Base-by-base conservation (phyloP, 2,113 vertebrate genomes). In the Melanotaenia duboulayi region DNA sequence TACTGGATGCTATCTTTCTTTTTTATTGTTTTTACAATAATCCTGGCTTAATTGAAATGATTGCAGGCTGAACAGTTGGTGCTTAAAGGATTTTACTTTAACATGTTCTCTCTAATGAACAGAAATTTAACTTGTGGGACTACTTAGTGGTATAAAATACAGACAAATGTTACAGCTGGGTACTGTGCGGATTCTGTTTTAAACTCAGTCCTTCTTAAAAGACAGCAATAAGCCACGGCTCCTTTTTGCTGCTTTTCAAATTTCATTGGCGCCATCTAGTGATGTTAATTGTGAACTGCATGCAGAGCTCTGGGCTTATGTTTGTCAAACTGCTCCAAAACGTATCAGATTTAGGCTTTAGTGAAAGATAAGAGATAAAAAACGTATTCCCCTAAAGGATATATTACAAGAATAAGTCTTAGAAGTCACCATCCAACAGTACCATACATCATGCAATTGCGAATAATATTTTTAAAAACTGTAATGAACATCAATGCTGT, bases 261-360 rank as follows among this genome's bases (percentile, higher is more conserved):
- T 42, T 28, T 59, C 59, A 42, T 55, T 42, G 17, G 1, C 82
- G 0, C 86, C 84, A 89, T 80, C 88, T 86, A 83, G 65, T 81
- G 88, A 25, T 10, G 12, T 7, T 49, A 0, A 4, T 10, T 6
- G 2, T 65, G 68, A 44, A 82, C 24, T 77, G 37, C 76, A 74
- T 0, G 12, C 10, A 56, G 1, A 16, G 0, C 22, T 50, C 4
- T 11, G 1, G 11, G 6, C 1, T 1, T 3, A 2, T 2, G 24
- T 12, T 37, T 25, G 20, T 17, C 6, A 39, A 22, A n/a, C 17
- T 22, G 7, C 4, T 14, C 24, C 19, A 1, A 28, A 17, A 32
- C 3, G 20, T 65, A 1, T 10, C 9, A 11, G 20, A 39, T 56
- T 40, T 40, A 11, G 14, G 22, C n/a, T 14, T 40, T 1, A 23